Evolutionary conservation across 2,113 vertebrate species (phyloP), one percentile per base, ranked within the genome.

Genomic region (Irena cyanogastra): DNA sequence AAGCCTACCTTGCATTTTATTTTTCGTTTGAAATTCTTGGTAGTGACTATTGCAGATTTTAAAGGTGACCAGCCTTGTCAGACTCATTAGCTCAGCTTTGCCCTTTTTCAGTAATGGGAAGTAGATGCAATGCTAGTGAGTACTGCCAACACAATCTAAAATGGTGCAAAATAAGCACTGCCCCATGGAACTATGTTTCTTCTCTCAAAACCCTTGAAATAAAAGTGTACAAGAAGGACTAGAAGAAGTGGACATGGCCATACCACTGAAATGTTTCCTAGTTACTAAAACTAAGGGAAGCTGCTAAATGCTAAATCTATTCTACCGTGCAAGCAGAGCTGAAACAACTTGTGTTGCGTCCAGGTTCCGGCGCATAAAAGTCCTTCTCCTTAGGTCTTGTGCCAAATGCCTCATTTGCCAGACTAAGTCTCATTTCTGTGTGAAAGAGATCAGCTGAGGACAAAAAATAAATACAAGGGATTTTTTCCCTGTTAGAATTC

Each of bases 261-360:
- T 71, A 75, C 71, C 57, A 83, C 64, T 94, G 89, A 96, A 96
- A 88, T 89, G 94, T 96, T 91, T 94, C 93, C 94, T 95, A 93
- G 94, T 76, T 97, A 97, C 96, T 94, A 91, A 87, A 93, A 94
- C 94, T 70, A 81, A 90, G 86, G 49, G 83, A 92, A 94, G 83
- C 85, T 95, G 83, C 86, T 95, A 89, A 95, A 92, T 87, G 83
- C 92, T 92, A 52, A 94, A 83, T 83, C 92, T 96, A 96, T 94
- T 96, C 92, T 95, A 87, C 60, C 41, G 44, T 90, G 92, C 88
- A 96, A 94, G 91, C 71, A 90, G 86, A 94, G 90, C 90, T 96
- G 96, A 96, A 97, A 95, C 89, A 96, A 94, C 93, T 96, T 96
- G 95, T 94, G 86, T 71, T 89, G 90, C 23, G 83, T 96, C 88